A percentile compares a stretch with the other conserved stretches of the same genome.
phyloP scores from a whole-genome alignment of 2,797 vertebrate species.

The Kryptolebias ocellatus region DNA sequence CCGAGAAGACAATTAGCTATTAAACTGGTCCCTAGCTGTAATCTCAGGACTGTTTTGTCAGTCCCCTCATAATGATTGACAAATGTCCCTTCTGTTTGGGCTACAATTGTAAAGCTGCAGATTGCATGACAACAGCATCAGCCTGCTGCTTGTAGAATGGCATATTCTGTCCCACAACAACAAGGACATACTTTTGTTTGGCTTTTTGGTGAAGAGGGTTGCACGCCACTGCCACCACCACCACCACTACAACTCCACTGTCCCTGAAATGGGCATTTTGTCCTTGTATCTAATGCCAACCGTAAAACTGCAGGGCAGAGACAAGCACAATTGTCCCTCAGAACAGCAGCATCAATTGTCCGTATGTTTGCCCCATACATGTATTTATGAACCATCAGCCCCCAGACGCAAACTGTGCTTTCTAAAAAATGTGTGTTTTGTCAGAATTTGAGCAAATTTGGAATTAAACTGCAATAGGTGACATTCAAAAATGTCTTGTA shows the following conservation, averaged over 20 bases:
- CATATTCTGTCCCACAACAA: constrained; percentile 76
- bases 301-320: constrained; percentile 67
- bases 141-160: constrained; percentile 69
- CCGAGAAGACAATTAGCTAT: constrained; percentile 41
- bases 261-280: constrained; percentile 79
- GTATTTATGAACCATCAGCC: constrained; percentile 63
- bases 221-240: constrained; percentile 65
- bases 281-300: constrained; percentile 76
- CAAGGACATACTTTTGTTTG: constrained; percentile 80
- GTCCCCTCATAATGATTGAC: constrained; percentile 71
- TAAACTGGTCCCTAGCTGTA: constrained; percentile 30
- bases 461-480: constrained; percentile 29
- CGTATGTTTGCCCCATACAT: constrained; percentile 67
- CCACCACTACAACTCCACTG: constrained; percentile 64
- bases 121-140: constrained; percentile 75
- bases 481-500: constrained; percentile 52
- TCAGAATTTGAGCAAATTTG: constrained; percentile 60
- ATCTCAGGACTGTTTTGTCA: constrained; percentile 44
- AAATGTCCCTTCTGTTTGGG: constrained; percentile 74
- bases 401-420: constrained; percentile 62
- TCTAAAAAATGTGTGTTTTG: constrained; percentile 52
- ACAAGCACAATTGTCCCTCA: constrained; percentile 76
- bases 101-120: constrained; percentile 63
- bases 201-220: constrained; percentile 78
- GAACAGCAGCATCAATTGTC: constrained; percentile 79